Percentiles rank a stretch among this genome's conserved stretches.
These are phyloP conservation scores for Pocillopora meandrina DNA, from an alignment of 92 coral and sea anemone genomes.

Conservation along the genomic window DNA sequence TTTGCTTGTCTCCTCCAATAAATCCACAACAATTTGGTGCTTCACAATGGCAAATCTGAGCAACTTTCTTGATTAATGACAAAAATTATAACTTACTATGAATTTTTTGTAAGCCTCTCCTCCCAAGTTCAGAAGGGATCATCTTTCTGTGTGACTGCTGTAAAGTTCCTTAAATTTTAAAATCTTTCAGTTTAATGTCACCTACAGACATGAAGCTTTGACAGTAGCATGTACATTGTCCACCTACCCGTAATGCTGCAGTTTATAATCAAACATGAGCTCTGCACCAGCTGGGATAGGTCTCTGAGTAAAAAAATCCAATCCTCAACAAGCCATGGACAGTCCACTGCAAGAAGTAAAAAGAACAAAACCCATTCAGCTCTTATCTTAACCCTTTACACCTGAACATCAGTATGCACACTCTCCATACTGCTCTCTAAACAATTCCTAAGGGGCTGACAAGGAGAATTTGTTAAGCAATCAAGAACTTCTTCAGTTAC, in stretches of 20 bases:
- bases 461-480: too few relatives aligned
- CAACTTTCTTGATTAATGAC: slow-evolving; percentile 71
- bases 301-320: slow-evolving; percentile 82
- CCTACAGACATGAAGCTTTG: too few relatives aligned
- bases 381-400: too few relatives aligned
- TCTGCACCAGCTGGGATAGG: slow-evolving; percentile 83
- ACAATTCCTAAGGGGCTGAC: neutral
- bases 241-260: slow-evolving; percentile 97
- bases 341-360: slow-evolving; percentile 79
- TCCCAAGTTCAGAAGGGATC: too few relatives aligned
- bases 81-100: neutral
- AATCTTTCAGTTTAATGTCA: too few relatives aligned
- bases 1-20: slow-evolving; percentile 97
- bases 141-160: too few relatives aligned
- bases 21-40: slow-evolving; percentile 90
- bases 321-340: slow-evolving; percentile 94
- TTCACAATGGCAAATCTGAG: slow-evolving; percentile 90
- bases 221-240: neutral
- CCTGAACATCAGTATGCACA: too few relatives aligned
- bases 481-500: too few relatives aligned
- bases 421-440: too few relatives aligned
- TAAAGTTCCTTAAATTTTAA: too few relatives aligned
- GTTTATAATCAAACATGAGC: slow-evolving; percentile 94
- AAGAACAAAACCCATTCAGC: too few relatives aligned
- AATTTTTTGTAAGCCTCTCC: neutral